Percentiles rank a stretch among this genome's conserved stretches.
Evolutionary conservation across 2,113 vertebrate species (phyloP).

Genomic region (Aspiorhynchus laticeps): DNA sequence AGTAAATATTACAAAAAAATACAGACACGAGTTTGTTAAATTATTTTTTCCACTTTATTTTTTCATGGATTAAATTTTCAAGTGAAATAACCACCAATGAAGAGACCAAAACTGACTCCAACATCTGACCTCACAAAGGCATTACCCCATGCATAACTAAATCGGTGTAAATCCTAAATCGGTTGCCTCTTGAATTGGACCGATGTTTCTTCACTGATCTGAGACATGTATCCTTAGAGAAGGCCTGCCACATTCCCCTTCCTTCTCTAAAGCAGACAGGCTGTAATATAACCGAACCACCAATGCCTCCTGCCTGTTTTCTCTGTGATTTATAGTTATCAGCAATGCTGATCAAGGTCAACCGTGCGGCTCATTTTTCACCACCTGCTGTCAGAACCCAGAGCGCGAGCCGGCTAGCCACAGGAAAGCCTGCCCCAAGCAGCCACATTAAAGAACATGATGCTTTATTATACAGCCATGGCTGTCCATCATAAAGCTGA

Average conservation of each 20-base stretch:
- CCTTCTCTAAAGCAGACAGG: conserved; percentile 6
- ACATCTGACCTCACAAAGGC: not conserved
- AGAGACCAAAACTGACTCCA: not conserved
- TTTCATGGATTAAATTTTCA: not conserved
- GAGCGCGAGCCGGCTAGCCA: not conserved
- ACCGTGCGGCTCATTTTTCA: conserved; percentile 44
- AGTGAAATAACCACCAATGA: not conserved
- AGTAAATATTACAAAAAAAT: too few relatives aligned
- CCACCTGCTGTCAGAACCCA: conserved; percentile 21
- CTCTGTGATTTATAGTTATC: conserved; percentile 73
- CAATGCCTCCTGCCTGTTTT: conserved; percentile 51
- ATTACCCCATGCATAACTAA: not conserved
- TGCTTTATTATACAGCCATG: conserved; percentile 29
- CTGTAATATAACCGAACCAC: conserved; percentile 20
- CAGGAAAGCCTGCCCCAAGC: not conserved
- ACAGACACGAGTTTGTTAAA: not conserved
- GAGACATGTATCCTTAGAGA: conserved; percentile 2
- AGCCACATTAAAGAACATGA: conserved; percentile 24
- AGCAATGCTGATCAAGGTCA: conserved; percentile 73
- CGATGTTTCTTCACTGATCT: not conserved
- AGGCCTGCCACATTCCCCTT: not conserved
- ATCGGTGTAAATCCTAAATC: not conserved
- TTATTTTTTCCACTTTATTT: not conserved
- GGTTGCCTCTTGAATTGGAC: not conserved
- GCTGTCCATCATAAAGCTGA: conserved; percentile 35